Evolutionary conservation across 2,113 vertebrate species (phyloP).

Genomic region (Tricholaema leucomelas): DNA sequence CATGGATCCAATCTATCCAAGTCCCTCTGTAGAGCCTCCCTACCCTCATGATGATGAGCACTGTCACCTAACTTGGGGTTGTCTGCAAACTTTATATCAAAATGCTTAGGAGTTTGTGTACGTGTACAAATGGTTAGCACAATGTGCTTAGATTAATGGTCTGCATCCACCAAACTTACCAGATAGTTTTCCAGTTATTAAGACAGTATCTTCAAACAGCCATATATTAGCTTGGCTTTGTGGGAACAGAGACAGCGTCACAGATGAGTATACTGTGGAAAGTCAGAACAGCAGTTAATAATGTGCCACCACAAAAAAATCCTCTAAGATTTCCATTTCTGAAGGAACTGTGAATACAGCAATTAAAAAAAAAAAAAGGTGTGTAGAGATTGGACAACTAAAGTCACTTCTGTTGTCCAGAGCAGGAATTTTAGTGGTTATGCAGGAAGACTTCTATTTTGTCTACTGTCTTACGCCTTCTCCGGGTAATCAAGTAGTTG

Average conservation of each 20-base stretch:
- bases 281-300: conserved; percentile 18
- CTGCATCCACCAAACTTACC: conserved; percentile 74
- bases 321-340: not conserved
- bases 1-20: no score
- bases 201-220: conserved; percentile 89
- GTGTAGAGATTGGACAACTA: not conserved
- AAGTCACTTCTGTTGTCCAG: not conserved
- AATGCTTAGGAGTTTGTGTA: not conserved
- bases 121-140: not conserved
- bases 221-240: conserved; percentile 89
- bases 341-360: not conserved
- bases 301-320: not conserved
- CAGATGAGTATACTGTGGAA: conserved; percentile 87
- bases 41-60: no score
- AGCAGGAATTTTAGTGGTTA: not conserved
- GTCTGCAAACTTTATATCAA: not conserved
- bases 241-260: conserved; percentile 83
- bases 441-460: not conserved
- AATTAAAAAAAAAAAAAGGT: not conserved
- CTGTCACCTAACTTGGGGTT: no score
- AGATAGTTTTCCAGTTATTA: conserved; percentile 87
- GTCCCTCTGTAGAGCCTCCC: no score
- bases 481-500: not conserved
- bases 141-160: not conserved
- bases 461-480: not conserved